Evolutionary conservation across 2,113 vertebrate species (phyloP).

Genomic region (Gymnocephalus cernua): DNA sequence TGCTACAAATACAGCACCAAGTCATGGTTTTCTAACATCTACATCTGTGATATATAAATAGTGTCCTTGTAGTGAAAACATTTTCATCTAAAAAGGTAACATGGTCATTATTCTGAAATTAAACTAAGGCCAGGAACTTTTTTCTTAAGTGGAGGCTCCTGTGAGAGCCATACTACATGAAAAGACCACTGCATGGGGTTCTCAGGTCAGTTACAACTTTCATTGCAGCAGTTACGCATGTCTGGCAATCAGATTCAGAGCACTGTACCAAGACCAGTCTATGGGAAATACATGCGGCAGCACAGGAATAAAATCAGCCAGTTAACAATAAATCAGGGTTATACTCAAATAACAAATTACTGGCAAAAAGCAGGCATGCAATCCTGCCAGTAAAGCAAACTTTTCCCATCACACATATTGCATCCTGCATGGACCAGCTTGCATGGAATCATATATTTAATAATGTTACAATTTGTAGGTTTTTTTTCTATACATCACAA

Average conservation of each 20-base stretch:
- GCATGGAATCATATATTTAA: slow-evolving; percentile 75
- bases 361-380: slow-evolving; percentile 79
- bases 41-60: slow-evolving; percentile 7
- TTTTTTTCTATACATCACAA: not conserved
- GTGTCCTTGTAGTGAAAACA: not conserved
- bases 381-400: slow-evolving; percentile 70
- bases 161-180: slow-evolving; percentile 17
- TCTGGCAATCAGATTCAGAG: slow-evolving; percentile 83
- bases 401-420: slow-evolving; percentile 57
- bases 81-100: not conserved
- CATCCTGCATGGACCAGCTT: slow-evolving; percentile 77
- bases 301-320: slow-evolving; percentile 70
- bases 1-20: slow-evolving; percentile 7
- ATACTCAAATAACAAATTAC: slow-evolving; percentile 55
- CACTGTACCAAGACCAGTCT: slow-evolving; percentile 73
- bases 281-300: slow-evolving; percentile 77
- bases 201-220: slow-evolving; percentile 14
- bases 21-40: not conserved
- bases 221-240: slow-evolving; percentile 49
- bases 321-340: slow-evolving; percentile 67
- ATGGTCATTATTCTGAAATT: slow-evolving; percentile 21
- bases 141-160: slow-evolving; percentile 18
- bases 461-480: slow-evolving; percentile 12
- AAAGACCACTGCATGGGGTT: slow-evolving; percentile 14
- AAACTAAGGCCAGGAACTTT: slow-evolving; percentile 23